Percentiles rank a stretch among this genome's conserved stretches.
phyloP scores from a whole-genome alignment of 2,797 vertebrate genomes.

The Pristis pectinata region DNA sequence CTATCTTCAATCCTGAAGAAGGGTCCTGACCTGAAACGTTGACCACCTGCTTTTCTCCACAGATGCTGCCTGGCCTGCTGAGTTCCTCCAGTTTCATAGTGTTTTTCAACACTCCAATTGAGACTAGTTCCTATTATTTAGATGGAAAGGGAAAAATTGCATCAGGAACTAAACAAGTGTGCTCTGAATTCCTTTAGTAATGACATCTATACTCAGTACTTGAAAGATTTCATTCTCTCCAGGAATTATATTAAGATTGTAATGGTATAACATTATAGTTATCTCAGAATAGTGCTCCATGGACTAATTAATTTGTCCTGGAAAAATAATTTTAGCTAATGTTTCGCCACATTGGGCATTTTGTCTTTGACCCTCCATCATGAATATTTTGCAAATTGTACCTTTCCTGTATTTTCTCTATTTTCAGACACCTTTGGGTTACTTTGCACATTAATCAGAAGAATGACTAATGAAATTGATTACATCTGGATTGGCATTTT shows the following conservation, averaged over 20 bases:
- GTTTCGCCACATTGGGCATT: no score
- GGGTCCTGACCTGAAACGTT: no score
- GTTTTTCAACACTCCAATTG: background rate
- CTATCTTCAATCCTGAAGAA: no score
- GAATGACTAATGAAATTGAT: background rate
- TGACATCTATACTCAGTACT: background rate
- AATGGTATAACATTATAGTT: background rate
- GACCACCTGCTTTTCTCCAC: no score
- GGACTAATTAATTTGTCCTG: background rate
- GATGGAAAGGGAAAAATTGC: background rate
- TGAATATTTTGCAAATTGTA: background rate
- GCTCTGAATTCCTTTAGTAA: background rate
- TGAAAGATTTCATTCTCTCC: background rate
- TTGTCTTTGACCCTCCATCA: background rate
- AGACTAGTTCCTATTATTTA: background rate
- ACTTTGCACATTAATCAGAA: background rate
- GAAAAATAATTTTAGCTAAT: background rate
- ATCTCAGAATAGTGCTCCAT: background rate
- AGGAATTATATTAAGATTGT: background rate
- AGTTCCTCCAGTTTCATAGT: no score
- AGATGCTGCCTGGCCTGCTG: no score
- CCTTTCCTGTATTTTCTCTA: background rate
- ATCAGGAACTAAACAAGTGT: background rate
- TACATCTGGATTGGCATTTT: background rate
- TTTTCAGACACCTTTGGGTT: background rate